Evolutionary conservation across 1,140 invertebrate species (phyloP), one percentile per base, ranked within the genome.

Genomic region (Trypoxylus dichotomus): DNA sequence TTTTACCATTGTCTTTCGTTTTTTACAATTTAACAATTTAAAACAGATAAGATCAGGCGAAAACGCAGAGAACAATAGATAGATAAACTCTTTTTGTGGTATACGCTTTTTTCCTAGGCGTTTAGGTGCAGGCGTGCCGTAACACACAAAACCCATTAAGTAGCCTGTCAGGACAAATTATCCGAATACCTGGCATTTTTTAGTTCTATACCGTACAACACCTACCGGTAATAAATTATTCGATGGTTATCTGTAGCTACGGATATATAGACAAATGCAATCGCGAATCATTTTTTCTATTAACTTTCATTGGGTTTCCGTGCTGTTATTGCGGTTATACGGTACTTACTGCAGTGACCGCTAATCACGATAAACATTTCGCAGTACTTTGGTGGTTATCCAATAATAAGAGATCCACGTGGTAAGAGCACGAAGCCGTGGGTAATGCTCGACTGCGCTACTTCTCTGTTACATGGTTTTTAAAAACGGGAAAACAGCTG

Each of bases 241-340:
- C 27, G 60, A 68, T 68, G 60, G 21, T 68, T 68, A 68, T 68
- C 60, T 68, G 60, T 24, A 29, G 21, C 19, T 68, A 29, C 60
- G 60, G 60, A 68, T 68, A 68, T 68, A 68, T 68, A 68, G 60
- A 68, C 60, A 68, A 68, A 68, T 68, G 60, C 60, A 68, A 68
- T 68, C 60, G 60, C 60, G 60, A n/a, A 68, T 68, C 60, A 29
- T 68, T 68, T 58, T 24, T 68, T 29, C 27, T 68, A 68, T 68
- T 68, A 68, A 27, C 60, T 24, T 68, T 68, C 60, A 24, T 25
- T 68, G 27, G 60, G 60, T 68, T 68, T 68, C 60, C 60, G 60
- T 29, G 60, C 60, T 29, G 27, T 68, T 68, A 68, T 37, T 68
- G 60, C 60, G 60, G 60, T 68, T 29, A 29, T 25, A 24, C 21